Evolutionary conservation across 2,113 vertebrate species (phyloP).

Genomic region (Crotalus tigris): DNA sequence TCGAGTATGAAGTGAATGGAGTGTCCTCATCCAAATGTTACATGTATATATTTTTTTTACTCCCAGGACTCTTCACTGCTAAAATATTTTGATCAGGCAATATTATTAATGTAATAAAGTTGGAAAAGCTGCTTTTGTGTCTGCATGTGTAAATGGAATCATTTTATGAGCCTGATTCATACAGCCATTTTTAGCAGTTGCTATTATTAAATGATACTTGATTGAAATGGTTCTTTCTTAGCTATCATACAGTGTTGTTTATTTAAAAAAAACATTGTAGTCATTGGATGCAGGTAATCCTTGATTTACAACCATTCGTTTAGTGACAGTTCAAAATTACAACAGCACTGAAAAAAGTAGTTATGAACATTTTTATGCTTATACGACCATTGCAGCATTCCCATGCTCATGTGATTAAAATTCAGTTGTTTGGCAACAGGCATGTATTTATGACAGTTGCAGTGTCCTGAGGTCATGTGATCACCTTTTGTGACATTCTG

Average conservation of each 20-base stretch:
- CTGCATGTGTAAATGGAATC: background rate
- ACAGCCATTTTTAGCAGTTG: background rate
- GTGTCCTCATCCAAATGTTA: background rate
- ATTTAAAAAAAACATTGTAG: background rate
- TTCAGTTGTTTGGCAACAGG: background rate
- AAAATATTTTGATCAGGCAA: background rate
- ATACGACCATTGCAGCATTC: background rate
- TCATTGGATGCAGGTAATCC: background rate
- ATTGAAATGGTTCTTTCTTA: background rate
- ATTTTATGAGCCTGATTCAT: background rate
- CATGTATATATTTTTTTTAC: background rate
- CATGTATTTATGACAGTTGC: background rate
- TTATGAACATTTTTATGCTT: background rate
- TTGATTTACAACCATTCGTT: background rate
- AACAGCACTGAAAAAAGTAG: background rate
- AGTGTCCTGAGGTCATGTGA: background rate
- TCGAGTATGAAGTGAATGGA: background rate
- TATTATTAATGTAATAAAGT: background rate
- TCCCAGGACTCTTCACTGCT: background rate
- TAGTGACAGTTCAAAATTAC: background rate
- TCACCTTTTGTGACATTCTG: background rate
- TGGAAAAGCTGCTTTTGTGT: background rate
- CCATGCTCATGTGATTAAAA: background rate
- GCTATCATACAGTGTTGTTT: background rate
- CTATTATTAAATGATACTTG: background rate